A percentile compares a stretch with the other conserved stretches of the same genome.
Conservation (phyloP, 1,140 invertebrate genomes). For the Lepidurus couesii region DNA sequence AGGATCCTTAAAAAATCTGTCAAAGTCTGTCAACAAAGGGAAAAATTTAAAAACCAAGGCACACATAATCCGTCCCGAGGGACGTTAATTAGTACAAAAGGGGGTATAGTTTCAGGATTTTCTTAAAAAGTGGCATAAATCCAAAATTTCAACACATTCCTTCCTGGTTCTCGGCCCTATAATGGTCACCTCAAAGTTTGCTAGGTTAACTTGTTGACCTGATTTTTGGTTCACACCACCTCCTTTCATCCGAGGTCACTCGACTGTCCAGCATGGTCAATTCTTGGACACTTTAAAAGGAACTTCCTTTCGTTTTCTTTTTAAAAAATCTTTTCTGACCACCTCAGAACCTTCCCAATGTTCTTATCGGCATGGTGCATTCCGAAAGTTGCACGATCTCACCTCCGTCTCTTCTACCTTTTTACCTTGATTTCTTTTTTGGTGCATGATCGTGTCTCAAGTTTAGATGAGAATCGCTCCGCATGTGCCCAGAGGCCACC, state of each 20-base stretch:
- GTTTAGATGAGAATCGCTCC: neutral
- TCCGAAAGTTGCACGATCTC: neutral
- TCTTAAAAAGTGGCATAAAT: too few species aligned
- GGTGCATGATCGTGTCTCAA: neutral
- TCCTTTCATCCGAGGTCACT: neutral
- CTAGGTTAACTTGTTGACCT: too few species aligned
- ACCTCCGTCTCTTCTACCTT: neutral
- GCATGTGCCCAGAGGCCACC: conserved; percentile 5
- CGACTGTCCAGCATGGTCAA: neutral
- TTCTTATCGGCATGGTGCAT: neutral
- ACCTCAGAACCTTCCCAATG: neutral
- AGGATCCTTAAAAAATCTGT: too few species aligned
- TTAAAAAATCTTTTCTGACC: neutral
- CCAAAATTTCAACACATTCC: too few species aligned
- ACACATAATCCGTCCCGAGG: too few species aligned
- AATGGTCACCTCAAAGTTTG: too few species aligned
- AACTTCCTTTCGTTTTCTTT: neutral
- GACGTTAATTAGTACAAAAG: too few species aligned
- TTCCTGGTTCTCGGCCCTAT: too few species aligned
- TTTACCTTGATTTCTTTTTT: neutral
- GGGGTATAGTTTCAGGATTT: too few species aligned
- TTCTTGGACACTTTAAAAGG: neutral
- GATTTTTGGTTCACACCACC: too few species aligned
- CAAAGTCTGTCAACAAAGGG: too few species aligned
- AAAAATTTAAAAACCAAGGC: too few species aligned